Evolutionary conservation across 2,113 vertebrate genomes (phyloP), one percentile per base, ranked within the genome.

Genomic region (Mesocricetus auratus): DNA sequence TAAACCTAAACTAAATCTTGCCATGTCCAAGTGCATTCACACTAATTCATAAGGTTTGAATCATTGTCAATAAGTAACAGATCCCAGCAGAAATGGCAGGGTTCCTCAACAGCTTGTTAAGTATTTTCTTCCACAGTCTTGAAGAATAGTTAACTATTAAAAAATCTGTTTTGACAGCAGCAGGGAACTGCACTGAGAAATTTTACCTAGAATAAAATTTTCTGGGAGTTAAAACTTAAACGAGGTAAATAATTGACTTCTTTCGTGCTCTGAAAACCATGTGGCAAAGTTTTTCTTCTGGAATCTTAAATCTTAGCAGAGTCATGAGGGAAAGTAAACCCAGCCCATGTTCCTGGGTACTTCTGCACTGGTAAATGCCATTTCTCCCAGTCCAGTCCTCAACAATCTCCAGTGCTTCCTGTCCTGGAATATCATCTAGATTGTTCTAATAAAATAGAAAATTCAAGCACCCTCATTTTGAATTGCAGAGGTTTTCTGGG

Each of bases 211-310:
- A 94, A 93, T 13, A 13, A 58, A 94, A 64, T 66, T 74, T 90
- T 92, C 17, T 78, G 88, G 75, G 86, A 94, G 94, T 81, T 85
- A 90, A 96, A 96, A 95, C 78, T 88, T 90, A 96, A 95, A 86
- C 50, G 42, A 69, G 88, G 93, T 96, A 75, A 97, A 92, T 83
- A 90, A 97, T 10, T 95, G 90, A 96, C 83, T 62, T 53, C 10
- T 26, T 66, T 45, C 19, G 26, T 45, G 53, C 56, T 79, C 45
- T 86, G 56, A 69, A 86, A 94, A 89, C 68, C 58, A n/a, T 2
- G 3, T 47, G 90, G 68, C 19, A 29, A 53, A 31, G 15, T 29
- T 64, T 74, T 93, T 47, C 13, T 66, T 78, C 21, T 45, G 39
- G 58, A 47, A 24, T 79, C 64, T 56, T 33, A 13, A 62, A 56